Evolutionary conservation across 2,797 vertebrate genomes (phyloP).

Genomic region (Propithecus perrieri): DNA sequence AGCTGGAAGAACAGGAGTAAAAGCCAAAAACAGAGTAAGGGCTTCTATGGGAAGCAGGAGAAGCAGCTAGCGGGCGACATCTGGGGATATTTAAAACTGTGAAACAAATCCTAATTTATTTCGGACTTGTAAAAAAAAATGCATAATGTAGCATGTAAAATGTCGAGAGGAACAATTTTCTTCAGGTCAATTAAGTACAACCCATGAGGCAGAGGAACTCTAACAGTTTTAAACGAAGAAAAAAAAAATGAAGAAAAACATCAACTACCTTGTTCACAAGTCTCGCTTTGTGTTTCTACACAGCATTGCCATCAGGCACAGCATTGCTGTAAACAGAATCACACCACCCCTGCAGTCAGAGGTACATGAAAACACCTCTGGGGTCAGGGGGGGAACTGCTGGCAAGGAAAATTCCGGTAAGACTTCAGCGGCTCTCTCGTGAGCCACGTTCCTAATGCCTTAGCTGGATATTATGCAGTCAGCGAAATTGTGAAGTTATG

Average conservation of each 20-base stretch:
- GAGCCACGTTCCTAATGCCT: conserved; percentile 78
- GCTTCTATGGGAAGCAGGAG: conserved; percentile 84
- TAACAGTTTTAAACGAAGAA: conserved; percentile 40
- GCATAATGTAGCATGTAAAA: conserved; percentile 78
- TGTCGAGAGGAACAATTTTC: conserved; percentile 54
- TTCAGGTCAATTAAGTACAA: conserved; percentile 56
- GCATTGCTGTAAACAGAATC: conserved; percentile 60
- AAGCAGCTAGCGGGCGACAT: conserved; percentile 85
- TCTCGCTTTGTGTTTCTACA: conserved; percentile 30
- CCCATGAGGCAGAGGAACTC: conserved; percentile 47
- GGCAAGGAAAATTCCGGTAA: conserved; percentile 80
- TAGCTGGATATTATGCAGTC: conserved; percentile 85
- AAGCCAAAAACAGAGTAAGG: conserved; percentile 89
- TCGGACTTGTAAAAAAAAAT: conserved; percentile 75
- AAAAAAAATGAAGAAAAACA: conserved; percentile 1
- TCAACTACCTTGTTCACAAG: conserved; percentile 49
- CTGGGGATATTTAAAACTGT: conserved; percentile 85
- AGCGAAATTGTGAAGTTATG: conserved; percentile 86
- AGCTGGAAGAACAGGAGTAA: conserved; percentile 89
- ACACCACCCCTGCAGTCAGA: background rate
- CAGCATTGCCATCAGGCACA: conserved; percentile 42
- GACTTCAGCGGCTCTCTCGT: conserved; percentile 77
- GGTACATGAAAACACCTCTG: conserved; percentile 59
- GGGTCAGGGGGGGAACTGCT: conserved; percentile 59
- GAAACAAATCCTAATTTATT: conserved; percentile 85